Base-by-base conservation (phyloP, 2,888 invertebrate genomes). In the Lepeophtheirus nordmannii region DNA sequence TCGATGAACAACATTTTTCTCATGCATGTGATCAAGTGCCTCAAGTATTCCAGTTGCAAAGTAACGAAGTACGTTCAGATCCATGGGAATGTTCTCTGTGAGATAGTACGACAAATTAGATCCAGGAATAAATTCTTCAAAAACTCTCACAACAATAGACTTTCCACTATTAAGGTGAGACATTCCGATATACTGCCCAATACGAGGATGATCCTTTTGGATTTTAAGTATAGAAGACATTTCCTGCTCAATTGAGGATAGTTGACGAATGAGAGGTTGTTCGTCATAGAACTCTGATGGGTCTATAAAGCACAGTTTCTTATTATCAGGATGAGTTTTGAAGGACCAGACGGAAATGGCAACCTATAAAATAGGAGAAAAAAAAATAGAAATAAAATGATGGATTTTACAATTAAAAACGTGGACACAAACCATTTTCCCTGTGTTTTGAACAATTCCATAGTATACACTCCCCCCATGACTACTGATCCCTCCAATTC, bases 1-100 rank as follows among this genome's bases (percentile, higher is more conserved):
- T 72, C 85, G 84, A 74, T 93, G 91, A 17, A 89, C 83, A 1
- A 91, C 83, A 69, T 86, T 85, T 69, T 85, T 85, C 71, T 83
- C 81, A 74, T 93, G 92, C 67, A 93, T 78, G 74, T 84, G 89
- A 53, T 82, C 82, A 40, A 92, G 76, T 14, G 86, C 89, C 65
- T 82, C 80, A 5, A 91, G 78, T 38, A 90, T 80, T 39, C 86
- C 87, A 61, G 79, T 78, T 0, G 85, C 84, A 40, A 89, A 80
- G 72, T 82, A 80, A 40, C 84, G 79, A 10, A 88, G 72, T 66
- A 83, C 74, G 67, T 80, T 79, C 10, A 78, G 73, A 58, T 81
- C 79, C 20, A 82, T 73, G 46, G 79, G 77, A 62, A 80, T 74
- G 70, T 78, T 78, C 69, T 79, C 78, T 68, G 74, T 76, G 8